A percentile compares a stretch with the other conserved stretches of the same genome.
These are phyloP conservation scores for Aphelocoma californica DNA, from an alignment of 2,797 vertebrate species.

Conservation along the genomic window DNA sequence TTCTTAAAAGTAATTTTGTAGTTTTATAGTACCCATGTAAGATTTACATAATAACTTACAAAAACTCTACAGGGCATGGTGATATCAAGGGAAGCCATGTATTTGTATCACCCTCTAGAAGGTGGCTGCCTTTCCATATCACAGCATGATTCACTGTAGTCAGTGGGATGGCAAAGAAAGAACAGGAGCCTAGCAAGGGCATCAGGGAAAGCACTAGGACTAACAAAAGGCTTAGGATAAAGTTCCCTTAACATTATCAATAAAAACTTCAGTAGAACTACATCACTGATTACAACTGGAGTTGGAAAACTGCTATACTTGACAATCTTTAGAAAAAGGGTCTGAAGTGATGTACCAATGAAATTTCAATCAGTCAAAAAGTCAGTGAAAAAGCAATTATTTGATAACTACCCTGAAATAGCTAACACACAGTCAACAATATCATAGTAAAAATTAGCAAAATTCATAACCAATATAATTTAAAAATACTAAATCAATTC, in stretches of 20 bases:
- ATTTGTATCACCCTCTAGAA: neutral
- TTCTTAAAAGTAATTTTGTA: neutral
- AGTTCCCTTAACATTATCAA: neutral
- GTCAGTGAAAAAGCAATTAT: neutral
- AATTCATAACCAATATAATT: neutral
- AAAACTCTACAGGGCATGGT: neutral
- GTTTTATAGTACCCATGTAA: neutral
- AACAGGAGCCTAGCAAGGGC: neutral
- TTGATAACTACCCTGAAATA: neutral
- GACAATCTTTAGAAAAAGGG: neutral
- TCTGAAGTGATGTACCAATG: neutral
- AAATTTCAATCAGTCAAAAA: neutral
- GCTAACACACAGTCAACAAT: neutral
- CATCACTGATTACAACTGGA: neutral
- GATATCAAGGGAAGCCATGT: neutral
- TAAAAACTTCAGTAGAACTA: neutral
- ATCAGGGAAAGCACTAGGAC: neutral
- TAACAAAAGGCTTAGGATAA: neutral
- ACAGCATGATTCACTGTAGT: neutral
- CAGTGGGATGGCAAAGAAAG: neutral
- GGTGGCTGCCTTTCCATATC: neutral
- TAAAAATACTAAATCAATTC: constrained; percentile 14
- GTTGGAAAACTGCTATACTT: neutral
- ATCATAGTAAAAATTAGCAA: neutral
- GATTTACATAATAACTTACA: neutral